A percentile compares a stretch with the other conserved stretches of the same genome.
phyloP scores from a whole-genome alignment of 2,797 vertebrate genomes.

The Microtus obscurus region DNA sequence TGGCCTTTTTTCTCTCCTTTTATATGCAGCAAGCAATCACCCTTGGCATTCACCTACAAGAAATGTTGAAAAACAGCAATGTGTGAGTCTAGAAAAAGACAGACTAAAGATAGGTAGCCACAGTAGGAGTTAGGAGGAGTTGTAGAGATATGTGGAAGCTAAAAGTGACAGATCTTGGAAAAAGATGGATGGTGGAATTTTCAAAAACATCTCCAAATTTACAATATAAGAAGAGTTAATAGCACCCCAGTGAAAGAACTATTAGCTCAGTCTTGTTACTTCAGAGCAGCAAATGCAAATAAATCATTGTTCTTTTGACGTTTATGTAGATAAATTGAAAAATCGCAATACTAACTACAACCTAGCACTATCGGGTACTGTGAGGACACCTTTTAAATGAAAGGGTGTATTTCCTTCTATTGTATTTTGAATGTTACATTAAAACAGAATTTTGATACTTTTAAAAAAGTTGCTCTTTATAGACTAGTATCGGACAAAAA shows the following conservation, averaged over 20 bases:
- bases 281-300: not conserved
- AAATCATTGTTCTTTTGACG: not conserved
- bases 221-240: not conserved
- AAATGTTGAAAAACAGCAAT: not conserved
- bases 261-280: not conserved
- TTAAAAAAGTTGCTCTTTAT: slow-evolving; percentile 36
- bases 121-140: not conserved
- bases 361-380: not conserved
- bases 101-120: not conserved
- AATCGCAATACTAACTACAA: not conserved
- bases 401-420: not conserved
- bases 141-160: not conserved
- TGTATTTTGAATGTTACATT: not conserved
- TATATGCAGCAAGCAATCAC: slow-evolving; percentile 6
- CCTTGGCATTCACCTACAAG: not conserved
- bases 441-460: not conserved
- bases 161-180: slow-evolving; percentile 39
- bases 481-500: not conserved
- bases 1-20: not conserved
- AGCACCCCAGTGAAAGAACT: not conserved
- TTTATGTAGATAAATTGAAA: slow-evolving; percentile 2
- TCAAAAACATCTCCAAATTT: not conserved
- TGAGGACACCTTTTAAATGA: not conserved
- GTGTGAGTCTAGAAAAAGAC: not conserved
- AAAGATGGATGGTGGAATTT: not conserved